Evolutionary conservation across 2,113 vertebrate genomes (phyloP).

Genomic region (Melanocharis versteri): DNA sequence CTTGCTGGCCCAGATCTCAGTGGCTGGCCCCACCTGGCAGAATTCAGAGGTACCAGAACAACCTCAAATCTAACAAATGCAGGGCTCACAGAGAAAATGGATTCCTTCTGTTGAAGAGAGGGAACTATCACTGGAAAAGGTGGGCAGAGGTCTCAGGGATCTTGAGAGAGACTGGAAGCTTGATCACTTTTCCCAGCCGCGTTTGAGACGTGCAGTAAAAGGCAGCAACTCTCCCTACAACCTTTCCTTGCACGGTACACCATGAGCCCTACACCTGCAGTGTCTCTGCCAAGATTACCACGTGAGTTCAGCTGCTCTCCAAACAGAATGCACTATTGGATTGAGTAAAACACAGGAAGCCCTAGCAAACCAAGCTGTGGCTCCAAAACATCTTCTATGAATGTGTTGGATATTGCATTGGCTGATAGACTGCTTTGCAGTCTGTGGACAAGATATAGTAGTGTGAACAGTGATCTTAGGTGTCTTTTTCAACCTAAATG

Average conservation of each 20-base stretch:
- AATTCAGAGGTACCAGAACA: not conserved
- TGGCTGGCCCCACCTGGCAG: not conserved
- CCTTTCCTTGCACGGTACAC: not conserved
- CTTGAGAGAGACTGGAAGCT: not conserved
- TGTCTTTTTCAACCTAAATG: not conserved
- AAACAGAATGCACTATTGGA: not conserved
- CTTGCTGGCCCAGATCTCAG: not conserved
- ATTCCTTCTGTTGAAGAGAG: not conserved
- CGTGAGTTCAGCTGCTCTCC: not conserved
- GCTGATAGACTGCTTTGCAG: not conserved
- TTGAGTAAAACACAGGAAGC: not conserved
- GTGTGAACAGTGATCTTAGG: not conserved
- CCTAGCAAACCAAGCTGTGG: not conserved
- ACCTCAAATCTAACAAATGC: not conserved
- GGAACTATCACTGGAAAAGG: not conserved
- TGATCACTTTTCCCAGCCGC: not conserved
- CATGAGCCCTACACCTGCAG: not conserved
- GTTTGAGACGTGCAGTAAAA: too few relatives aligned
- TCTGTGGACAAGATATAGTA: not conserved
- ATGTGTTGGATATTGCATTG: not conserved
- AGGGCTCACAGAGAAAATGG: not conserved
- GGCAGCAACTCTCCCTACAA: not conserved
- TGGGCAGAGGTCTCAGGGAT: not conserved
- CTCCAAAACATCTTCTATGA: not conserved
- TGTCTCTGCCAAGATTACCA: not conserved